These are phyloP conservation scores for Platyrinchus mystaceus DNA, from an alignment of 2,797 vertebrate species.

Conservation along the genomic window DNA sequence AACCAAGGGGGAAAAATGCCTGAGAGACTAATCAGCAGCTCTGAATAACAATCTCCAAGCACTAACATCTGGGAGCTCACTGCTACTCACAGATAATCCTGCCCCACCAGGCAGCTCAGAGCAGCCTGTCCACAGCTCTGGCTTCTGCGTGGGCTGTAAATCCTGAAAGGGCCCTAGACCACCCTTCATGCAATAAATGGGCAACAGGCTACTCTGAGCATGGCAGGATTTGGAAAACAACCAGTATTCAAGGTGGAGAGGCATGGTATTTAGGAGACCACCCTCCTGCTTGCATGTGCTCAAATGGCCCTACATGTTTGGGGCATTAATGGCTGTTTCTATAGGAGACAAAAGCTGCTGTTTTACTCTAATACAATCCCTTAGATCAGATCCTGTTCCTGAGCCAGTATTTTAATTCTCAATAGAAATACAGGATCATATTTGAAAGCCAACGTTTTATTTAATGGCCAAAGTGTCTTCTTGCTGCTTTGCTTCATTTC, in stretches of 20 bases:
- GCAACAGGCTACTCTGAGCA: background rate
- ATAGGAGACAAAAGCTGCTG: background rate
- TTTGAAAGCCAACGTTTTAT: background rate
- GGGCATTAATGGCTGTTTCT: background rate
- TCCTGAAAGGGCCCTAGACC: background rate
- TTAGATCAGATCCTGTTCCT: background rate
- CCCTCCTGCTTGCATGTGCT: background rate
- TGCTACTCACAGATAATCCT: background rate
- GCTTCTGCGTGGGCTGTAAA: background rate
- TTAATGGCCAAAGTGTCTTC: background rate
- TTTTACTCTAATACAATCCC: background rate
- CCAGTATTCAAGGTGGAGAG: background rate
- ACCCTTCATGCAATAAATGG: background rate
- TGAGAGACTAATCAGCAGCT: background rate
- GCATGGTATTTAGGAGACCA: background rate
- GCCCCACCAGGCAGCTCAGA: background rate
- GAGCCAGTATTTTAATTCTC: background rate
- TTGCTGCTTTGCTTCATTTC: background rate
- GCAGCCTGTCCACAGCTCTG: background rate
- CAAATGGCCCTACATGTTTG: accelerated
- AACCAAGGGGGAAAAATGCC: background rate
- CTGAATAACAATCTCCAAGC: background rate
- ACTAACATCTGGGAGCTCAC: slow-evolving; percentile 18
- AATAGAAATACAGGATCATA: background rate
- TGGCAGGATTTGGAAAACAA: background rate